phyloP scores from a whole-genome alignment of 2,888 invertebrate genomes.

The Pammene aurita region DNA sequence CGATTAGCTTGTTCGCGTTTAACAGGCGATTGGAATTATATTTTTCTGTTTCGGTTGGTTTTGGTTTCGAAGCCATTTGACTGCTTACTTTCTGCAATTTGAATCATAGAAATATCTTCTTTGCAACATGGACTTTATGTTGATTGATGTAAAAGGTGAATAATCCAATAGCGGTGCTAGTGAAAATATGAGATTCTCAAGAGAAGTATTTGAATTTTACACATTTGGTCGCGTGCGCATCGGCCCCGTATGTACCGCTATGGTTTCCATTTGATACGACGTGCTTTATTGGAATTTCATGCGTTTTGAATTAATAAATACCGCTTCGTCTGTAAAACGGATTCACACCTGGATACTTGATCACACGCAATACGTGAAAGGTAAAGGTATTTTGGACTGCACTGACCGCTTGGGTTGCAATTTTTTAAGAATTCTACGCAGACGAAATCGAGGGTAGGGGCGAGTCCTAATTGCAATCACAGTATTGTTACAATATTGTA shows the following conservation, averaged over 20 bases:
- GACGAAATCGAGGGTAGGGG: too few species aligned
- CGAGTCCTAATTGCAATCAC: too few species aligned
- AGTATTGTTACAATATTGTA: too few species aligned
- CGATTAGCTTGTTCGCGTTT: background rate
- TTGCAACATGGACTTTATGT: background rate
- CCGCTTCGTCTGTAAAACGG: constrained; percentile 26
- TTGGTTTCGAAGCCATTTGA: constrained; percentile 55
- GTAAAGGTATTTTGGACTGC: too few species aligned
- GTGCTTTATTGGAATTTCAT: constrained; percentile 57
- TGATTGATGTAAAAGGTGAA: background rate
- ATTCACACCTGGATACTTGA: constrained; percentile 9
- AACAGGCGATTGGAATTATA: background rate
- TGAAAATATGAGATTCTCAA: background rate
- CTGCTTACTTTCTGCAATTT: constrained; percentile 8
- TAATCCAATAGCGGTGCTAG: background rate
- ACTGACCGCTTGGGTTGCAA: too few species aligned
- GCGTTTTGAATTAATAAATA: constrained; percentile 49
- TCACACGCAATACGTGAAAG: constrained; percentile 21
- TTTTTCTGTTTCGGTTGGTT: constrained; percentile 67
- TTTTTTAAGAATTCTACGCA: too few species aligned
- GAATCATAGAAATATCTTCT: background rate
- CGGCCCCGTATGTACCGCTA: constrained; percentile 50
- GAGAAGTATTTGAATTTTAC: constrained; percentile 41
- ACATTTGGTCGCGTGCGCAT: constrained; percentile 63
- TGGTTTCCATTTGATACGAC: constrained; percentile 50